Evolutionary conservation across 2,888 invertebrate species (phyloP), one percentile per base, ranked within the genome.

Genomic region (Epinotia brunnichana): DNA sequence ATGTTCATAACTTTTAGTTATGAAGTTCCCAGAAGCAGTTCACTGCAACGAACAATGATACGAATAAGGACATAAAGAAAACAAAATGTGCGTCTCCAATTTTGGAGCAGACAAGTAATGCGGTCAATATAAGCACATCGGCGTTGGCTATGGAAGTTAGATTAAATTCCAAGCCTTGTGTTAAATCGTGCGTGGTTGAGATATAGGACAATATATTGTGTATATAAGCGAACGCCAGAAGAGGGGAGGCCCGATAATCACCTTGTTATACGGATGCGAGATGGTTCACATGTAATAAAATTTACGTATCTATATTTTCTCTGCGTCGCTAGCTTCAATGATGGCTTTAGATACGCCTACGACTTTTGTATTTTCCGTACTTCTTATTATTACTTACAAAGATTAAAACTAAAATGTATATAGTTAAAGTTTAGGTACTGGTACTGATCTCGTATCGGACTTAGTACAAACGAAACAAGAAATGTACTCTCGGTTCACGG

Each of bases 91-190:
- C 70, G 74, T 75, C 75, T 74, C 78, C 79, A 79, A 78, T 77
- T 77, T 72, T 74, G 74, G 73, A 77, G 73, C 73, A 78, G 80
- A 81, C 77, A 78, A 80, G 80, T 80, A 83, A 82, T 80, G 81
- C 80, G 82, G 82, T 84, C 82, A 84, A 83, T 84, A 82, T 79
- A 73, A 62, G 68, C 79, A 77, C 77, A 74, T 63, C 72, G 74
- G 74, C 70, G 72, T 69, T 70, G 66, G 76, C 76, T 77, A 78
- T 80, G 76, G 78, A 72, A 79, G 78, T 78, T 77, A 82, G 78
- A 85, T 86, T 82, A 84, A 86, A 87, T 87, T 87, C 81, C 82
- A 79, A 80, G 81, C 81, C 81, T 70, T 76, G 77, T 80, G 81
- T 82, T 82, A 80, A 84, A 84, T 80, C 79, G 82, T 75, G 77